Percentiles rank a stretch among this genome's conserved stretches.
Conservation (phyloP, 2,888 invertebrate species). For the Diachrysia chrysitis region DNA sequence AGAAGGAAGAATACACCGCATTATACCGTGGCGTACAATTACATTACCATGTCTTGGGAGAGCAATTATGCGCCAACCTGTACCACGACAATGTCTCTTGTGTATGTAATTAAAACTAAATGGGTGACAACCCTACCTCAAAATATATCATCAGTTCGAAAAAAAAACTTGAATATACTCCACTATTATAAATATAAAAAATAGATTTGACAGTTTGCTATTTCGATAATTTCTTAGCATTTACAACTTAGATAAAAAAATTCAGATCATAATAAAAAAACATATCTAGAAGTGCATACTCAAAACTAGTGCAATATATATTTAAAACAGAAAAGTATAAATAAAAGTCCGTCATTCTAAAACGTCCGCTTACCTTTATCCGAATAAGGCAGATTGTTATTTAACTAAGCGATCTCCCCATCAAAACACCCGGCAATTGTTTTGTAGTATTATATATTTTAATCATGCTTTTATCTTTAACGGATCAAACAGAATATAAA, state of each 20-base stretch:
- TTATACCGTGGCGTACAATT: slow-evolving; percentile 4
- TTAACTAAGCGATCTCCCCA: slow-evolving; percentile 1
- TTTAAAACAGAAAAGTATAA: neutral
- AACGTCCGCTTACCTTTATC: neutral
- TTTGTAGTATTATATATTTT: neutral
- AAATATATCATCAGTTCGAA: neutral
- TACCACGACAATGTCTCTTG: neutral
- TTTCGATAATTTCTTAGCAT: too few relatives aligned
- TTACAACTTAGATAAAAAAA: too few relatives aligned
- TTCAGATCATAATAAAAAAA: too few relatives aligned
- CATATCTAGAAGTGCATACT: slow-evolving; percentile 9
- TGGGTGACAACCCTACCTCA: neutral
- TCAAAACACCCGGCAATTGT: neutral
- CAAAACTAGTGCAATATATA: neutral
- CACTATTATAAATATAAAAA: neutral
- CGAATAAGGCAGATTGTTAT: slow-evolving; percentile 4
- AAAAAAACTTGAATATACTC: neutral
- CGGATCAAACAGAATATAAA: slow-evolving; percentile 3
- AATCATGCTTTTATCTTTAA: neutral
- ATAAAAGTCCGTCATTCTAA: neutral
- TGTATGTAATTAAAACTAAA: slow-evolving; percentile 7
- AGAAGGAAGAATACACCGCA: neutral
- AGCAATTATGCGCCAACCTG: slow-evolving; percentile 4
- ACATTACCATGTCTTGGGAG: neutral
- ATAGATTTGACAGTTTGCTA: neutral